Conservation (phyloP, 2,113 vertebrate genomes). For the Hiodon alosoides region DNA sequence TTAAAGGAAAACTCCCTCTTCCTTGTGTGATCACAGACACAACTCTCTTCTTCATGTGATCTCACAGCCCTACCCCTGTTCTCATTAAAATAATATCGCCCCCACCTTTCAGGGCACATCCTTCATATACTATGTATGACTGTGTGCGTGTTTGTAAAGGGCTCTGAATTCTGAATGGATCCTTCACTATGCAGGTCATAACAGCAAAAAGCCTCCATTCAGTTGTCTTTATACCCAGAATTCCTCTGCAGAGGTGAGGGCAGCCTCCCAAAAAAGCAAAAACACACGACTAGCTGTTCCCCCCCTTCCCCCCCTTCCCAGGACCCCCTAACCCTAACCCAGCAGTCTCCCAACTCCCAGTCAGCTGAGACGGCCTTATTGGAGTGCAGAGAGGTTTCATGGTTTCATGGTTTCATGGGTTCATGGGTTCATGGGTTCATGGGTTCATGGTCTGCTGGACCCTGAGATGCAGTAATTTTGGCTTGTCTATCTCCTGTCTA, state of each 20-base stretch:
- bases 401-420: too few relatives aligned
- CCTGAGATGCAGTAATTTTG: too few relatives aligned
- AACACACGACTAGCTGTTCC: neutral
- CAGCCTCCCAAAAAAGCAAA: conserved; percentile 16
- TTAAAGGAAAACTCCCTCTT: neutral
- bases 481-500: too few relatives aligned
- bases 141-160: conserved; percentile 3
- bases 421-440: too few relatives aligned
- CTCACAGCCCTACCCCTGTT: neutral
- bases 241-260: neutral
- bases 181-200: conserved; percentile 8
- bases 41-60: neutral
- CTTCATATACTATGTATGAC: neutral
- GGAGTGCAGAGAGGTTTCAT: too few relatives aligned
- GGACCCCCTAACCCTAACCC: too few relatives aligned
- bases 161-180: conserved; percentile 14
- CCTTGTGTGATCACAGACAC: neutral
- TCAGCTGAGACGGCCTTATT: too few relatives aligned
- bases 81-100: neutral
- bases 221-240: conserved; percentile 9
- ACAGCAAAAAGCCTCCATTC: conserved; percentile 17
- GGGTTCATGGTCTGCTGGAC: too few relatives aligned
- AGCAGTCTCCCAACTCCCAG: too few relatives aligned
- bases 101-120: neutral
- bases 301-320: neutral